Evolutionary conservation across 2,888 invertebrate species (phyloP), one percentile per base, ranked within the genome.

Genomic region (Sthenelais limicola): DNA sequence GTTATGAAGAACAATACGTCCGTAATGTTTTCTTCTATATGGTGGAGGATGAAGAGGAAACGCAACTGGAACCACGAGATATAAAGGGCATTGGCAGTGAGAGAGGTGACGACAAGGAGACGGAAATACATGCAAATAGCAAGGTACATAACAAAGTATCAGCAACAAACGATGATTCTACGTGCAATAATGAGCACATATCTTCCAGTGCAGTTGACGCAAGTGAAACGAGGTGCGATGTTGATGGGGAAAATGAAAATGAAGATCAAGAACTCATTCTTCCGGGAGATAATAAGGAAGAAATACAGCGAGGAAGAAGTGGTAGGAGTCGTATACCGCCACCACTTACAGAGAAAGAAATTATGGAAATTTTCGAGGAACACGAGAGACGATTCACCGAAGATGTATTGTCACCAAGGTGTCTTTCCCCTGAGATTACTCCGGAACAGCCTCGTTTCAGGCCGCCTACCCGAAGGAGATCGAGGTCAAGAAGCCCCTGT

Each of bases 361-460:
- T 62, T 12, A 62, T 62, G 62, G 38, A 62, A 24, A 62, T 62
- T 15, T 62, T 62, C 26, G n/a, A 62, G 62, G 62, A 62, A 18
- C 62, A 26, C 4, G 62, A 62, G 38, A 21, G 62, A 18, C 35
- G 18, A 26, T 62, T 62, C 62, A 62, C 62, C 15, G 62, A 62
- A 18, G 62, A 62, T 9, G 26, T 62, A 35, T 43, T 62, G 24
- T 62, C 62, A 1, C 62, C 62, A 15, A 9, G 62, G 21, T 62
- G 62, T 21, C 62, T 62, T 24, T 62, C 62, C 38, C 62, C 62
- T 4, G 62, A 35, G 21, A 21, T 15, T 3, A 35, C 38, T 43
- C 35, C 24, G 43, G 38, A 38, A 9, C 9, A 18, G 62, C 38
- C 62, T n/a, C 62, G 62, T 35, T 62, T 62, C 43, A 35, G 62